A percentile compares a stretch with the other conserved stretches of the same genome.
Evolutionary conservation across 2,113 vertebrate genomes (phyloP).

Genomic region (Nematolebias whitei): DNA sequence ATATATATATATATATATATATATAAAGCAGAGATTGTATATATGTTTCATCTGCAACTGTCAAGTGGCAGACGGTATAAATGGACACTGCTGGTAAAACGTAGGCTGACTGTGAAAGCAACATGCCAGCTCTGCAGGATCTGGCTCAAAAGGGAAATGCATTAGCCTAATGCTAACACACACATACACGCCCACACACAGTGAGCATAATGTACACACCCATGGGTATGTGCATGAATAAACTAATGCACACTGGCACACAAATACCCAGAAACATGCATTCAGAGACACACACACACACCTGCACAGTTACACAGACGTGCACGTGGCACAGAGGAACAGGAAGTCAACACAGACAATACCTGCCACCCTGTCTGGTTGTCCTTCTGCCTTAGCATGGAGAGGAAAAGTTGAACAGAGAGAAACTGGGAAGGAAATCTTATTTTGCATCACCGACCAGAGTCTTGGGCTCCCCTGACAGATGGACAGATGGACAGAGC

Average conservation of each 20-base stretch:
- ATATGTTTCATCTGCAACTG: slow-evolving; percentile 35
- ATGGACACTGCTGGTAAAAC: slow-evolving; percentile 67
- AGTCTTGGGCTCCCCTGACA: slow-evolving; percentile 22
- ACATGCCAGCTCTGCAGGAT: slow-evolving; percentile 57
- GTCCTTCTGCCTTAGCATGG: background rate
- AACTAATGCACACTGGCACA: slow-evolving; percentile 10
- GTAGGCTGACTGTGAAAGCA: slow-evolving; percentile 62
- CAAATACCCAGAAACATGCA: background rate
- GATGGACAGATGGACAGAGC: slow-evolving; percentile 27
- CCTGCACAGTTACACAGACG: slow-evolving; percentile 2
- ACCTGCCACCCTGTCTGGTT: slow-evolving; percentile 29
- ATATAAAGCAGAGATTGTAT: slow-evolving; percentile 20
- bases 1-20: too few relatives aligned
- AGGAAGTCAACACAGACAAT: slow-evolving; percentile 13
- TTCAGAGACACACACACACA: slow-evolving; percentile 6
- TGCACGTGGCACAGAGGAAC: slow-evolving; percentile 1
- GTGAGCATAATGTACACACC: slow-evolving; percentile 1
- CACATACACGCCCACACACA: slow-evolving; percentile 13
- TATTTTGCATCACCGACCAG: slow-evolving; percentile 4
- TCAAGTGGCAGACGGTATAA: slow-evolving; percentile 68
- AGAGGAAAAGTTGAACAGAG: slow-evolving; percentile 12
- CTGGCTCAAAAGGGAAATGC: slow-evolving; percentile 55
- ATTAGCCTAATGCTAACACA: slow-evolving; percentile 17
- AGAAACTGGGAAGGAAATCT: slow-evolving; percentile 2
- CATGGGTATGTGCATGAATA: slow-evolving; percentile 5